Conservation (phyloP, 2,888 invertebrate genomes). For the Cataglyphis altisquamis region DNA sequence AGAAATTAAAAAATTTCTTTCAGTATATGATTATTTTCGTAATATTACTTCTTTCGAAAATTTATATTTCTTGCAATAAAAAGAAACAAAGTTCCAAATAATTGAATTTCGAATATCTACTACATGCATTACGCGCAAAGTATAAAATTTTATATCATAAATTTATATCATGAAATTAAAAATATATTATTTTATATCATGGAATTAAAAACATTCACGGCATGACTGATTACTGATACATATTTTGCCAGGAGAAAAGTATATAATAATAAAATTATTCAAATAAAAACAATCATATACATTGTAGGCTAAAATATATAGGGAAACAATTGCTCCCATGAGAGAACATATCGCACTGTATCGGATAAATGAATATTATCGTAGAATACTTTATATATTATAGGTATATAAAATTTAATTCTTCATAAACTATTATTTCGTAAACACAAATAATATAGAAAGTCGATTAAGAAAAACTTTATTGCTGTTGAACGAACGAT, state of each 20-base stretch:
- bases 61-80: neutral
- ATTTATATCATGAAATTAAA: neutral
- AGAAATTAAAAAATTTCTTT: neutral
- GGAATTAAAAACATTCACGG: neutral
- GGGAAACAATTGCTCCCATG: slow-evolving; percentile 18
- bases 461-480: neutral
- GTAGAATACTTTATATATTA: neutral
- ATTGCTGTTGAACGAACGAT: neutral
- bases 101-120: neutral
- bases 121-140: neutral
- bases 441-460: neutral
- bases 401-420: neutral
- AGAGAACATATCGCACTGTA: neutral
- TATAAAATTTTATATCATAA: neutral
- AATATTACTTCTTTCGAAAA: neutral
- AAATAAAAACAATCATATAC: slow-evolving; percentile 2
- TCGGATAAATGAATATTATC: neutral
- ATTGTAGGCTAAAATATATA: neutral
- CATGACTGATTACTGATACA: neutral
- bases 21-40: neutral
- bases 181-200: neutral
- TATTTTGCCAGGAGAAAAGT: neutral
- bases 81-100: neutral
- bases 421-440: neutral
- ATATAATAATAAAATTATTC: slow-evolving; percentile 12